Conservation (phyloP, 2,797 vertebrate species). For the Rhodeus uyekii region DNA sequence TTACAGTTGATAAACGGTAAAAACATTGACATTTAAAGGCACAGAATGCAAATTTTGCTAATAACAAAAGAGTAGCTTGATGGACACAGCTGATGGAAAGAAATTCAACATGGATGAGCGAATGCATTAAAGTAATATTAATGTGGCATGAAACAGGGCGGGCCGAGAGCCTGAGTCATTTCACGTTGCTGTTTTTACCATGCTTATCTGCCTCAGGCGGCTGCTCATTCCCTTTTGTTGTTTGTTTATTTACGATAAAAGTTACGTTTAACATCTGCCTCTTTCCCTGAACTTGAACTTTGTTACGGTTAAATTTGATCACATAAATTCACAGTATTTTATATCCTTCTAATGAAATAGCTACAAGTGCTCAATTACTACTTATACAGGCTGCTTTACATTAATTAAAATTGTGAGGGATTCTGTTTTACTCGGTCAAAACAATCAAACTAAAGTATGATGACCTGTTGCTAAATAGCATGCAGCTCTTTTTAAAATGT, state of each 20-base stretch:
- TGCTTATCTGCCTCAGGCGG: not conserved
- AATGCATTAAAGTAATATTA: no score
- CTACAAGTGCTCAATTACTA: no score
- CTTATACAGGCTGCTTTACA: no score
- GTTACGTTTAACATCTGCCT: not conserved
- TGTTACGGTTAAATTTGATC: not conserved
- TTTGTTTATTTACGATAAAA: not conserved
- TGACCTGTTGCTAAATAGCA: no score
- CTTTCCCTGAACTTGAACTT: not conserved
- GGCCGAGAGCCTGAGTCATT: not conserved
- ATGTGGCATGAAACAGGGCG: not conserved
- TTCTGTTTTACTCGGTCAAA: no score
- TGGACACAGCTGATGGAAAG: not conserved
- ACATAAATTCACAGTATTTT: not conserved
- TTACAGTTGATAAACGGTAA: not conserved
- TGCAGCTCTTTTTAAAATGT: no score
- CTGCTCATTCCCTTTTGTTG: not conserved
- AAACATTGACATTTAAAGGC: not conserved
- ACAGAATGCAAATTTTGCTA: no score
- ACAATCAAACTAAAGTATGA: no score
- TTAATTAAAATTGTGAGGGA: no score
- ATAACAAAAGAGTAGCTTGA: no score
- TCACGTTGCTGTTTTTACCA: not conserved
- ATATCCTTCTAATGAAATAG: no score
- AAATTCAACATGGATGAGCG: not conserved